Evolutionary conservation across 2,888 invertebrate genomes (phyloP), one percentile per base, ranked within the genome.

Genomic region (Onchidella celtica): DNA sequence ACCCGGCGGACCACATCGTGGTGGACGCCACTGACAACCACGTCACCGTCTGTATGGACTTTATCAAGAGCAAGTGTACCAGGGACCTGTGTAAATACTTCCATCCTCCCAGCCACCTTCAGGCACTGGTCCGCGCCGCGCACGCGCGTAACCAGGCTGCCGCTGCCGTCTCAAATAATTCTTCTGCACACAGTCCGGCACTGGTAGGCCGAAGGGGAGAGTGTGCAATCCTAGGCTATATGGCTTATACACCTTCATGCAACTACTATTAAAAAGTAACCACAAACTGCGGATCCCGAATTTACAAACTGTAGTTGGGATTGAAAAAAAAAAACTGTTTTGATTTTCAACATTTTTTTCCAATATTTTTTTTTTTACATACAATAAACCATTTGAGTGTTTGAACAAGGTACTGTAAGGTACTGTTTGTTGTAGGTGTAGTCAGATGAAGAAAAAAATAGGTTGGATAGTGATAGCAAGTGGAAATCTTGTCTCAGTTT

Each of bases 31-130:
- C 97, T 95, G 98, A 98, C 96, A 98, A 98, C 96, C 97, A 97
- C 87, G 98, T 98, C 96, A 98, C 98, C 95, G 98, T 98, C 96
- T 98, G 98, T 97, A 98, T 98, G 98, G 98, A 98, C 96, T 98
- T 97, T 96, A 97, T 98, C 85, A 92, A 93, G 90, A 92, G 93
- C 86, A 93, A 93, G 96, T 98, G 98, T 96, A 96, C 97, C 96
- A 97, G 98, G 96, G 97, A 98, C 96, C 97, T 97, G 96, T 98
- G 98, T 97, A 97, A 98, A 96, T 98, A 98, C 97, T 98, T 98
- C 96, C 98, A 98, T 96, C 98, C 98, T 95, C 98, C 98, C 96
- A 96, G 97, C 96, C 98, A 98, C 97, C 97, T 98, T 95, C 96
- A 95, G 90, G 91, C 91, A 70, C 96, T 95, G 90, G 91, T 92